Base-by-base conservation (phyloP, 2,888 invertebrate species). In the Phrixothrix hirtus region DNA sequence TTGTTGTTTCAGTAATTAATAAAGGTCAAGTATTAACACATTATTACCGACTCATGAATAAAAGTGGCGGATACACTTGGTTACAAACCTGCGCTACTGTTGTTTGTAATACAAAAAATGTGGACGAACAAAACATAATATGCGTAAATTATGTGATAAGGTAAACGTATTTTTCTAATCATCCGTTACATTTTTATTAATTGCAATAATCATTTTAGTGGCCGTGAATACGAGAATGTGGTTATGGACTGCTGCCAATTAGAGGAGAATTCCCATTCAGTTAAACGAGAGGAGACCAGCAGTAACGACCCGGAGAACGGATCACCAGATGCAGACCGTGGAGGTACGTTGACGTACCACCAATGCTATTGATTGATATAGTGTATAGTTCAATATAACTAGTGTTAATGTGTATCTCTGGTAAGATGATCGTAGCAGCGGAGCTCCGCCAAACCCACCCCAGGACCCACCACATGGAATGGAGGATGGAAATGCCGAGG, bases 61-160 rank as follows among this genome's bases (percentile, higher is more conserved):
- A 95, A 75, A 88, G 86, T 63, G 96, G 96, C 3, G 97, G 97
- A 25, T 97, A 89, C 78, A 93, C 95, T 43, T 97, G 96, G 96
- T 78, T 97, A 68, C 96, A 96, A 77, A 95, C 94, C 0, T 97
- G 96, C 75, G 96, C 96, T 52, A 97, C 96, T 0, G 93, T 96
- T 31, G 92, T 97, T 48, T 95, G 94, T 78, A 95, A 89, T 71
- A 88, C 92, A 42, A 97, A 96, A 78, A 95, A 95, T 70, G 91
- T 92, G 3, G 96, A 97, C 58, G 96, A 97, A 73, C 95, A 96
- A 77, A 96, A 94, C 72, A 94, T 97, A 66, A 95, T 97, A 61
- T 95, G 95, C 73, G 95, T 97, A 68, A 95, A 96, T 79, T 96
- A 96, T 77, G 93, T 97, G 58, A 89, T 97, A 70, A 95, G 94